Percentiles rank a stretch among this genome's conserved stretches.
Evolutionary conservation across 2,888 invertebrate genomes (phyloP).

Genomic region (Mythimna ferrago): DNA sequence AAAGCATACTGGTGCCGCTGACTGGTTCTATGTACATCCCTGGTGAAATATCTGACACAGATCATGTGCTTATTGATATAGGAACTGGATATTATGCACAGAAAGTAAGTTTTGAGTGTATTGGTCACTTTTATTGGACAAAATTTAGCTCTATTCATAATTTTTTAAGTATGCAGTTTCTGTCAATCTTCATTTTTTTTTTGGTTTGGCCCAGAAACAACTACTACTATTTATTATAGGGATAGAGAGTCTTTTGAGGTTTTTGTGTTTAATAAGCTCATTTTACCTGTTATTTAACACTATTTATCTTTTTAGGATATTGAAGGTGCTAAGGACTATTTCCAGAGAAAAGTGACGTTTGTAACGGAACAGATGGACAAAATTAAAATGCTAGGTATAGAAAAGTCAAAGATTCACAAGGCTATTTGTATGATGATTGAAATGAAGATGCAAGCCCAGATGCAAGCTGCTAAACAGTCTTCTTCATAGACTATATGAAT

Average conservation of each 20-base stretch:
- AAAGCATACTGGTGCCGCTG: conserved; percentile 97
- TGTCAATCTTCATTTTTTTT: not conserved
- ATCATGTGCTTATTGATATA: conserved; percentile 97
- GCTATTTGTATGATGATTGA: conserved; percentile 95
- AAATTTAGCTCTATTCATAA: not conserved
- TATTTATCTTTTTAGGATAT: conserved; percentile 90
- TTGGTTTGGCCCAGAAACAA: not conserved
- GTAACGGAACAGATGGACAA: conserved; percentile 98
- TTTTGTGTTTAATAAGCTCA: not conserved
- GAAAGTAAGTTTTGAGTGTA: conserved; percentile 91
- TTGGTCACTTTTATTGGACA: too few relatives aligned
- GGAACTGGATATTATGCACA: conserved; percentile 99
- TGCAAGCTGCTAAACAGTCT: conserved; percentile 81
- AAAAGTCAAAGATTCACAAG: conserved; percentile 96
- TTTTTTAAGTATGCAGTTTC: not conserved
- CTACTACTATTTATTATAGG: not conserved
- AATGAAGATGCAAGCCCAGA: conserved; percentile 92
- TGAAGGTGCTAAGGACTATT: conserved; percentile 96
- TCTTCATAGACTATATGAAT: conserved; percentile 76
- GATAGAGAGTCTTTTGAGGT: too few relatives aligned
- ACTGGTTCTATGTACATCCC: conserved; percentile 99
- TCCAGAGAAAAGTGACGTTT: conserved; percentile 97
- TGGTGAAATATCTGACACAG: conserved; percentile 95
- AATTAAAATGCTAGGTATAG: conserved; percentile 95
- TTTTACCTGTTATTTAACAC: not conserved